phyloP scores from a whole-genome alignment of 1,140 invertebrate genomes.

The Druon quercuslanigerum region DNA sequence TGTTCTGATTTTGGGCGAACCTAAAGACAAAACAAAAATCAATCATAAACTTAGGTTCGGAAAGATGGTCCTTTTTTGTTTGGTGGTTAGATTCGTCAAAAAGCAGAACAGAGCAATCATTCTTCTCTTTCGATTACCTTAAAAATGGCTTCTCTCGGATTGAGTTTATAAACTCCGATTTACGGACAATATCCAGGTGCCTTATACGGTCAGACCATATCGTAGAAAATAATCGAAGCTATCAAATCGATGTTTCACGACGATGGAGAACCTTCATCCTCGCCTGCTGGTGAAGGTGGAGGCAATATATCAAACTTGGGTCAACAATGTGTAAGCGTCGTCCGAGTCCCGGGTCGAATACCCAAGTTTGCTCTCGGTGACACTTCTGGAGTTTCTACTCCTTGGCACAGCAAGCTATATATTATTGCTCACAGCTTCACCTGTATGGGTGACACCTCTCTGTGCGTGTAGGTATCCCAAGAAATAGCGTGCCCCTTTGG shows the following conservation, averaged over 20 bases:
- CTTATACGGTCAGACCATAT: not conserved
- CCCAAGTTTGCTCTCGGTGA: conserved; percentile 70
- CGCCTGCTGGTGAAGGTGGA: conserved; percentile 45
- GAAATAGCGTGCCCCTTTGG: conserved; percentile 49
- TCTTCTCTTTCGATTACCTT: too few relatives aligned
- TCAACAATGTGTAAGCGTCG: conserved; percentile 72
- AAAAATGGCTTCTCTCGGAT: too few relatives aligned
- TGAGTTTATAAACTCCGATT: too few relatives aligned
- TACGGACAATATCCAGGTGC: too few relatives aligned
- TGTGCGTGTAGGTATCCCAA: conserved; percentile 34
- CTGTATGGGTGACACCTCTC: conserved; percentile 39
- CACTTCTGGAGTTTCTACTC: conserved; percentile 73
- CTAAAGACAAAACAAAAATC: too few relatives aligned
- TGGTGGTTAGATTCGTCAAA: too few relatives aligned
- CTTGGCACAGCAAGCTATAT: conserved; percentile 67
- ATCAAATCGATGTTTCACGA: not conserved
- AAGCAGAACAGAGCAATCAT: too few relatives aligned
- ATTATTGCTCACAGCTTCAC: conserved; percentile 45
- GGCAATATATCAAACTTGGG: conserved; percentile 69
- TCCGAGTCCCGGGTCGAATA: conserved; percentile 59
- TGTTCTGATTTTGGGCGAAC: too few relatives aligned
- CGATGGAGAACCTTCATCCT: conserved; percentile 64
- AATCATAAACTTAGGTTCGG: too few relatives aligned
- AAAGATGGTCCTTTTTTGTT: too few relatives aligned
- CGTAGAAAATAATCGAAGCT: conserved; percentile 4